phyloP scores from a whole-genome alignment of 2,888 invertebrate species.

The Hedychridium roseum region DNA sequence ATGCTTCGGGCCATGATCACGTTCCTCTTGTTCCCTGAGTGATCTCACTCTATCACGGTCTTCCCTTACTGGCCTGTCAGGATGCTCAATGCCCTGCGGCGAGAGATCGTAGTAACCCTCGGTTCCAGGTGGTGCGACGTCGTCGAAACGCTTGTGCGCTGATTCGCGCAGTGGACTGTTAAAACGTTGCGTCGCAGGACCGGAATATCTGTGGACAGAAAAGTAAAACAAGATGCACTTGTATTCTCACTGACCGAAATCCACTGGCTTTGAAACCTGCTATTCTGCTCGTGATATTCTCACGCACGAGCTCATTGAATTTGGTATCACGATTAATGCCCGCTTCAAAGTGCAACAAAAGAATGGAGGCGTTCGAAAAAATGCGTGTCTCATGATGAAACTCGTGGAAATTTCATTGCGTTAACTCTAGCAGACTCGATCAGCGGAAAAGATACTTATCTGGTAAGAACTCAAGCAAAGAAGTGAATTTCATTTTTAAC shows the following conservation, averaged over 20 bases:
- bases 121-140: conserved; percentile 64
- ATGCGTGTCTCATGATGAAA: too few relatives aligned
- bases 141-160: conserved; percentile 58
- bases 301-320: neutral
- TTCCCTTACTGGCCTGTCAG: conserved; percentile 48
- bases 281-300: neutral
- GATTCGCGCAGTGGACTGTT: conserved; percentile 46
- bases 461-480: conserved; percentile 8
- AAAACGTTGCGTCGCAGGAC: conserved; percentile 50
- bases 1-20: conserved; percentile 52
- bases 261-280: too few relatives aligned
- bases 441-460: conserved; percentile 4
- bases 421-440: too few relatives aligned
- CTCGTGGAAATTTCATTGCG: too few relatives aligned
- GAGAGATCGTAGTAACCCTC: conserved; percentile 63
- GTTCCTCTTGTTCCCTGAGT: conserved; percentile 49
- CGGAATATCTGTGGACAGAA: conserved; percentile 58
- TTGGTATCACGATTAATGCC: too few relatives aligned
- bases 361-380: too few relatives aligned
- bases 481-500: neutral
- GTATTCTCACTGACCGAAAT: too few relatives aligned
- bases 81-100: conserved; percentile 59
- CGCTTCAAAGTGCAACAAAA: too few relatives aligned
- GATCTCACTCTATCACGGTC: conserved; percentile 48
- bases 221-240: too few relatives aligned